Conservation (phyloP, 1,140 invertebrate species). For the Drosophila parvula region DNA sequence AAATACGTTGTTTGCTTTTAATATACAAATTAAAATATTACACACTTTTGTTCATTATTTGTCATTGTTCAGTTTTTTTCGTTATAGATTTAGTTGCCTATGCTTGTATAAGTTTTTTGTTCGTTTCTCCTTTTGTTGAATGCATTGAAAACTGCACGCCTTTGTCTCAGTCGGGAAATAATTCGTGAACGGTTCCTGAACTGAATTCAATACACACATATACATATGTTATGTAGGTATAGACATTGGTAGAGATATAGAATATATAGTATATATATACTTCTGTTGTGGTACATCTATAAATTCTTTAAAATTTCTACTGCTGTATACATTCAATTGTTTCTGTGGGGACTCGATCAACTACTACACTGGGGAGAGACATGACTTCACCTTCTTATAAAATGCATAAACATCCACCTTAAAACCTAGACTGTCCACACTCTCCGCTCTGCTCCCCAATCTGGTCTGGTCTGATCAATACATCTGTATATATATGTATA, state of each 20-base stretch:
- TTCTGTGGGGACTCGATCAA: constrained; percentile 15
- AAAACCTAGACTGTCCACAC: constrained; percentile 60
- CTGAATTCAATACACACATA: constrained; percentile 32
- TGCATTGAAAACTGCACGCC: constrained; percentile 24
- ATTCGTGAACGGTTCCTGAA: constrained; percentile 26
- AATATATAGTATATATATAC: constrained; percentile 28
- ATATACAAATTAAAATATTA: constrained; percentile 57
- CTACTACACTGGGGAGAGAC: neutral
- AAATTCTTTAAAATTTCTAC: constrained; percentile 79
- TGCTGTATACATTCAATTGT: constrained; percentile 74
- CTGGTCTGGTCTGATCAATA: constrained; percentile 33
- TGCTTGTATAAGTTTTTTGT: constrained; percentile 39
- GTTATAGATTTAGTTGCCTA: constrained; percentile 70
- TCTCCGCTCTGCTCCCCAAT: constrained; percentile 18
- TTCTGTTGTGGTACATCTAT: constrained; percentile 68
- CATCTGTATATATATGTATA: constrained; percentile 28
- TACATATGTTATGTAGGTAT: too few species aligned
- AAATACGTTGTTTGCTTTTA: constrained; percentile 15
- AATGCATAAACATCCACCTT: constrained; percentile 55
- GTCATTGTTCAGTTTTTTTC: constrained; percentile 78
- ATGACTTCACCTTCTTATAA: constrained; percentile 51
- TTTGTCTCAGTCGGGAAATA: constrained; percentile 48
- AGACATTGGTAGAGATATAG: constrained; percentile 30
- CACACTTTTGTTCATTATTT: constrained; percentile 74
- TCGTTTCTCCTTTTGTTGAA: constrained; percentile 25